A percentile compares a stretch with the other conserved stretches of the same genome.
Evolutionary conservation across 2,888 invertebrate species (phyloP).

Genomic region (Mythimna impura): DNA sequence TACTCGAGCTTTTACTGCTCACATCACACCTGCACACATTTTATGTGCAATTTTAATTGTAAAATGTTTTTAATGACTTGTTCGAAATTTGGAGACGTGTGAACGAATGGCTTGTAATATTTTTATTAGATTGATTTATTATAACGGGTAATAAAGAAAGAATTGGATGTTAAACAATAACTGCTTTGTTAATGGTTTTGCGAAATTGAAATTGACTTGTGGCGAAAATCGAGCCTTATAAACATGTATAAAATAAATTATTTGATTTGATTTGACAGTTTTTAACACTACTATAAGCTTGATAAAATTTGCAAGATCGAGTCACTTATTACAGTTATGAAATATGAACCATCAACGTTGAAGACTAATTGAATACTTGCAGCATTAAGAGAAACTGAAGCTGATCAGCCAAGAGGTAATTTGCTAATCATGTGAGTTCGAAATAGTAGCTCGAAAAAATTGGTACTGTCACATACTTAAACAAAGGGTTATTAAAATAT

Average conservation of each 20-base stretch:
- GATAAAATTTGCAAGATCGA: not conserved
- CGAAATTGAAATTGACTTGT: not conserved
- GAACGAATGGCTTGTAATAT: slow-evolving; percentile 17
- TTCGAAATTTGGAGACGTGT: slow-evolving; percentile 38
- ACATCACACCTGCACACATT: slow-evolving; percentile 47
- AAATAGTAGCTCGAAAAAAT: too few relatives aligned
- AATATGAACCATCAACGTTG: too few relatives aligned
- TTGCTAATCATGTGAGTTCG: too few relatives aligned
- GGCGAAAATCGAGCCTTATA: not conserved
- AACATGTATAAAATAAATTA: too few relatives aligned
- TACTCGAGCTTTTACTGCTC: slow-evolving; percentile 29
- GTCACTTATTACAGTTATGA: too few relatives aligned
- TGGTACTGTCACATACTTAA: too few relatives aligned
- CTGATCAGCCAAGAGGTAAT: too few relatives aligned
- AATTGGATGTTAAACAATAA: slow-evolving; percentile 1
- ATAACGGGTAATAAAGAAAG: not conserved
- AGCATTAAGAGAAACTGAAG: too few relatives aligned
- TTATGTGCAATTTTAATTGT: slow-evolving; percentile 45
- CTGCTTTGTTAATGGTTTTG: slow-evolving; percentile 1
- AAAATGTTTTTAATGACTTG: slow-evolving; percentile 45
- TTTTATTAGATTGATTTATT: slow-evolving; percentile 8
- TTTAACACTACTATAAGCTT: not conserved
- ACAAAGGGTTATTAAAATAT: too few relatives aligned
- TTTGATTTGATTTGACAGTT: too few relatives aligned
- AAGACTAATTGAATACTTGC: too few relatives aligned